A percentile compares a stretch with the other conserved stretches of the same genome.
Evolutionary conservation across 2,113 vertebrate species (phyloP).

Genomic region (Planiliza haematocheilus): DNA sequence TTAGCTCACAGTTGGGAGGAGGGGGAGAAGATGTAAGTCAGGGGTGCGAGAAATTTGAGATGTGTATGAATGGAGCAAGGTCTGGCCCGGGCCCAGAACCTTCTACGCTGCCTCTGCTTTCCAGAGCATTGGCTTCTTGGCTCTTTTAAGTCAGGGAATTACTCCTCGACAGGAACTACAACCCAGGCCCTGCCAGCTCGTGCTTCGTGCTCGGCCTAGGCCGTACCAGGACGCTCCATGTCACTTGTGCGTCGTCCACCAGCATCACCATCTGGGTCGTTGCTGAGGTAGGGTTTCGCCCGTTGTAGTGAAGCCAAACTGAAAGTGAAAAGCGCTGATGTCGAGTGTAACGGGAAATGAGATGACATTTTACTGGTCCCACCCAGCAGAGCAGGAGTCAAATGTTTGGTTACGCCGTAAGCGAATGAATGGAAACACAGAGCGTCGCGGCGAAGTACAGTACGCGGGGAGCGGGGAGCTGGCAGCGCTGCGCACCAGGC

Average conservation of each 20-base stretch:
- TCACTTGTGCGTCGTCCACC: conserved; percentile 46
- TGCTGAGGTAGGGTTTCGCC: conserved; percentile 43
- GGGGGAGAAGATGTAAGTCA: conserved; percentile 33
- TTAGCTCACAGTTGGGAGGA: conserved; percentile 38
- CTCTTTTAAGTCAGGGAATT: conserved; percentile 58
- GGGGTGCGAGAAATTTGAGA: conserved; percentile 63
- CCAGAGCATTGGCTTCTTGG: conserved; percentile 61
- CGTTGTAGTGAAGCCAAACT: conserved; percentile 27
- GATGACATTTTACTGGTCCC: conserved; percentile 69
- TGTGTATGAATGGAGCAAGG: conserved; percentile 64
- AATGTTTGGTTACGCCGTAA: conserved; percentile 31
- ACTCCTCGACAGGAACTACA: conserved; percentile 55
- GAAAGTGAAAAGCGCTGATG: conserved; percentile 60
- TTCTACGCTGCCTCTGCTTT: conserved; percentile 69
- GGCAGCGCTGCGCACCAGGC: neutral
- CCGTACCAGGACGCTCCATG: conserved; percentile 54
- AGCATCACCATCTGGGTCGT: conserved; percentile 38
- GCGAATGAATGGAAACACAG: conserved; percentile 37
- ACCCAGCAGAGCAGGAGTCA: conserved; percentile 47
- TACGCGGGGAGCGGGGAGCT: neutral
- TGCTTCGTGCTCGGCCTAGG: conserved; percentile 11
- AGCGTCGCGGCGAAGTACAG: conserved; percentile 15
- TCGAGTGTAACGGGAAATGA: conserved; percentile 57
- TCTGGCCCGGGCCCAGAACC: conserved; percentile 59
- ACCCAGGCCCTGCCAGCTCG: conserved; percentile 47